These are phyloP conservation scores for Melanostoma scalare DNA, from an alignment of 2,888 invertebrate genomes.

Conservation along the genomic window DNA sequence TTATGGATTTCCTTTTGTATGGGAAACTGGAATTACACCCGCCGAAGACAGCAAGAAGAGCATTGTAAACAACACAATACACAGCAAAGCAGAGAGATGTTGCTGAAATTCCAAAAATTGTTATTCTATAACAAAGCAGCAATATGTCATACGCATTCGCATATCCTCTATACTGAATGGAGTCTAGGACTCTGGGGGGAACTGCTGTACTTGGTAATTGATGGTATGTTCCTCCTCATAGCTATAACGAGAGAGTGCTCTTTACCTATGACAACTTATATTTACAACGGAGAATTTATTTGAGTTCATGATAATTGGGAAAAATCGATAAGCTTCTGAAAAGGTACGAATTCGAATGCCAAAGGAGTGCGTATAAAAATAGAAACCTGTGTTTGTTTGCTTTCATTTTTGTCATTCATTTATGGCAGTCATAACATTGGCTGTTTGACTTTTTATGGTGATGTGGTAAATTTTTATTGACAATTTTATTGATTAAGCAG, in stretches of 20 bases:
- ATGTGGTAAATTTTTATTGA: slow-evolving; percentile 66
- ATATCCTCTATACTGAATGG: no score
- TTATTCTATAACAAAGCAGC: slow-evolving; percentile 36
- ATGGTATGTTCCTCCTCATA: slow-evolving; percentile 47
- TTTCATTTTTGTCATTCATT: background rate
- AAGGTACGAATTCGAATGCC: no score
- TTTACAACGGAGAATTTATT: slow-evolving; percentile 61
- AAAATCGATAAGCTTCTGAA: background rate
- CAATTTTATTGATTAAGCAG: slow-evolving; percentile 34
- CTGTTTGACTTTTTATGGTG: slow-evolving; percentile 63
- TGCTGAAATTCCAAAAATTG: slow-evolving; percentile 26
- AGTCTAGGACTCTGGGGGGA: slow-evolving; percentile 23
- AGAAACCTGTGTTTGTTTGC: background rate
- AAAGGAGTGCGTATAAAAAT: background rate
- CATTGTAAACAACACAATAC: slow-evolving; percentile 27
- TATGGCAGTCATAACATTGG: slow-evolving; percentile 38
- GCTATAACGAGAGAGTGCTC: slow-evolving; percentile 1
- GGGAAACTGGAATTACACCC: slow-evolving; percentile 26
- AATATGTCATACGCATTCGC: slow-evolving; percentile 64
- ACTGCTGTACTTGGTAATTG: slow-evolving; percentile 39
- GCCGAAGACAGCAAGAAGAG: slow-evolving; percentile 48
- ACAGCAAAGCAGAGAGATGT: background rate
- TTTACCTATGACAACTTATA: slow-evolving; percentile 48
- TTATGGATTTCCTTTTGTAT: slow-evolving; percentile 38
- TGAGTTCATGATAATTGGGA: slow-evolving; percentile 68